Evolutionary conservation across 2,113 vertebrate species (phyloP).

Genomic region (Tringa solitaria): DNA sequence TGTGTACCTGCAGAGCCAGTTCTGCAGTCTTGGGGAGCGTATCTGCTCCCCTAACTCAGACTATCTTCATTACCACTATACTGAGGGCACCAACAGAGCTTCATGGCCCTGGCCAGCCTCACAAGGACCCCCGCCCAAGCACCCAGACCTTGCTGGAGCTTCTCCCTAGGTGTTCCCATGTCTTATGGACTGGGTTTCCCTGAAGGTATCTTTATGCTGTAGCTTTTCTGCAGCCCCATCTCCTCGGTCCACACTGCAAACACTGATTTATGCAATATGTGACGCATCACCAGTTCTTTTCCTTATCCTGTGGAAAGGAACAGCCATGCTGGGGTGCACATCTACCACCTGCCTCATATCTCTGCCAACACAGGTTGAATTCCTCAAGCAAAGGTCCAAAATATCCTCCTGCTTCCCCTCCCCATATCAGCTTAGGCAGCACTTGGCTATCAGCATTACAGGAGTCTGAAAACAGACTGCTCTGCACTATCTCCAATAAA

Average conservation of each 20-base stretch:
- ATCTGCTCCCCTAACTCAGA: not conserved
- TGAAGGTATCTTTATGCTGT: not conserved
- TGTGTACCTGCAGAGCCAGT: rapidly evolving
- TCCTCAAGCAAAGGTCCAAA: not conserved
- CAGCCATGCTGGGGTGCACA: not conserved
- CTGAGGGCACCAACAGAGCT: not conserved
- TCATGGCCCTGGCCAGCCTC: not conserved
- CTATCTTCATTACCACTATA: not conserved
- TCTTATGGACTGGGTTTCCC: not conserved
- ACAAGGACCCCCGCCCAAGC: not conserved
- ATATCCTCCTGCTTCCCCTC: not conserved
- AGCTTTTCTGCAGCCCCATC: not conserved
- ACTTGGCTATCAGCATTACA: not conserved
- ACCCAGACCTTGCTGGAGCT: not conserved
- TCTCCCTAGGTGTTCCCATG: not conserved
- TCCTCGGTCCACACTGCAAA: not conserved
- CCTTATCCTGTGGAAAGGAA: not conserved
- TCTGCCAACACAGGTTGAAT: not conserved
- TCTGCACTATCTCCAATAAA: not conserved
- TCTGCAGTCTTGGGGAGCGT: not conserved
- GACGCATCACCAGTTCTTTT: not conserved
- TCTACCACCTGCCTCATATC: not conserved
- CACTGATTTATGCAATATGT: not conserved
- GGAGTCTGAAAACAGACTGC: not conserved
- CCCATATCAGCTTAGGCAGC: not conserved